These are phyloP conservation scores for Nudaria mundana DNA, from an alignment of 2,888 invertebrate species.

Conservation along the genomic window DNA sequence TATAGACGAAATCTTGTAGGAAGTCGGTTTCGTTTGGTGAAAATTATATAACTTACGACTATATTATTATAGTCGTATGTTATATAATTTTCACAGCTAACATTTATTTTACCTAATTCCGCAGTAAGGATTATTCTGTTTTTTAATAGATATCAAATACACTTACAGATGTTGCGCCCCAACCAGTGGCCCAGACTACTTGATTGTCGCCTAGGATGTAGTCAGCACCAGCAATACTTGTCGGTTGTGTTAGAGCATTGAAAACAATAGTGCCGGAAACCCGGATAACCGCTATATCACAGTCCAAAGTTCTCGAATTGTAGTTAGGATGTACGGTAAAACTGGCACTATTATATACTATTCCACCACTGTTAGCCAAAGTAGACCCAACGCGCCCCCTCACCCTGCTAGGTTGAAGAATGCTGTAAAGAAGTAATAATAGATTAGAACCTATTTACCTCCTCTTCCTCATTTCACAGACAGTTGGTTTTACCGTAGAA, in stretches of 20 bases:
- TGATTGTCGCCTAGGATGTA: constrained; percentile 35
- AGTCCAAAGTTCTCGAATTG: constrained; percentile 20
- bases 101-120: too few species aligned
- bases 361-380: constrained; percentile 35
- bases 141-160: too few species aligned
- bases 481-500: too few species aligned
- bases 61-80: too few species aligned
- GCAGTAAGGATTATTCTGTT: too few species aligned
- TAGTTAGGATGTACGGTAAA: constrained; percentile 28
- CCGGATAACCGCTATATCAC: constrained; percentile 36
- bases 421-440: too few species aligned
- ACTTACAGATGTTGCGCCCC: constrained; percentile 34
- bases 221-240: constrained; percentile 31
- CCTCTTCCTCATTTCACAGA: too few species aligned
- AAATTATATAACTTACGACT: too few species aligned
- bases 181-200: constrained; percentile 51
- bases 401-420: background rate
- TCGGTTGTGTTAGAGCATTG: constrained; percentile 13
- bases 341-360: constrained; percentile 16
- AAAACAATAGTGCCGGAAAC: constrained; percentile 9
- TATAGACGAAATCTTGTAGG: too few species aligned
- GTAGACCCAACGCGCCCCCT: constrained; percentile 37
- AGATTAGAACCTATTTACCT: too few species aligned
- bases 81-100: too few species aligned
- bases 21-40: too few species aligned